A percentile compares a stretch with the other conserved stretches of the same genome.
Evolutionary conservation across 2,797 vertebrate species (phyloP).

Genomic region (Sebastes taczanowskii): DNA sequence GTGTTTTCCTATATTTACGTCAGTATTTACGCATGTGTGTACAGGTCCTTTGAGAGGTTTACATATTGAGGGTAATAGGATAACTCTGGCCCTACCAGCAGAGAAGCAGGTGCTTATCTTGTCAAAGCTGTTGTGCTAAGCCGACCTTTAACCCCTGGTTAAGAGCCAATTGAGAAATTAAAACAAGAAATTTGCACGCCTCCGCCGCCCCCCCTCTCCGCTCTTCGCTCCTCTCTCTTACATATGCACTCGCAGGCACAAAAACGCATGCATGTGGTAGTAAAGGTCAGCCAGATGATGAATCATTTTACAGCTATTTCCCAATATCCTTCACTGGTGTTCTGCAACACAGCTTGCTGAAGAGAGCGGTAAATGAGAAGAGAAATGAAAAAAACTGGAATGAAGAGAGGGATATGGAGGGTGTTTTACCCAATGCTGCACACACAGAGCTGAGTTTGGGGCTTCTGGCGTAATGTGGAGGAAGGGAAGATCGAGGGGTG

Average conservation of each 20-base stretch:
- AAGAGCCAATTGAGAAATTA: slow-evolving; percentile 87
- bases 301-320: slow-evolving; percentile 81
- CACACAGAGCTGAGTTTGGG: slow-evolving; percentile 23
- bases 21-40: slow-evolving; percentile 72
- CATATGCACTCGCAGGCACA: slow-evolving; percentile 49
- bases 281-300: slow-evolving; percentile 85
- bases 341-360: slow-evolving; percentile 26
- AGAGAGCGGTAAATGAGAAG: slow-evolving; percentile 39
- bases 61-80: slow-evolving; percentile 74
- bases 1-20: slow-evolving; percentile 73
- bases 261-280: slow-evolving; percentile 74
- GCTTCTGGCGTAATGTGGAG: slow-evolving; percentile 44
- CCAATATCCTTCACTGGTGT: slow-evolving; percentile 40
- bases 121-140: slow-evolving; percentile 88
- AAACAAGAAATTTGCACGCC: slow-evolving; percentile 65
- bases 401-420: background rate
- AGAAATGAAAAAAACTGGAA: slow-evolving; percentile 8
- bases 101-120: slow-evolving; percentile 92
- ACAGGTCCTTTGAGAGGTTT: slow-evolving; percentile 71
- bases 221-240: slow-evolving; percentile 19
- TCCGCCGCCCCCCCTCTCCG: background rate
- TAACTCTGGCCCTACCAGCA: slow-evolving; percentile 63
- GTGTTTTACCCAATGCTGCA: background rate
- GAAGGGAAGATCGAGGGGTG: slow-evolving; percentile 12
- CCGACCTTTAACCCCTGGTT: slow-evolving; percentile 87